Percentiles rank a stretch among this genome's conserved stretches.
phyloP scores from a whole-genome alignment of 64 coral and sea anemone genomes.

The Porites australiensis region DNA sequence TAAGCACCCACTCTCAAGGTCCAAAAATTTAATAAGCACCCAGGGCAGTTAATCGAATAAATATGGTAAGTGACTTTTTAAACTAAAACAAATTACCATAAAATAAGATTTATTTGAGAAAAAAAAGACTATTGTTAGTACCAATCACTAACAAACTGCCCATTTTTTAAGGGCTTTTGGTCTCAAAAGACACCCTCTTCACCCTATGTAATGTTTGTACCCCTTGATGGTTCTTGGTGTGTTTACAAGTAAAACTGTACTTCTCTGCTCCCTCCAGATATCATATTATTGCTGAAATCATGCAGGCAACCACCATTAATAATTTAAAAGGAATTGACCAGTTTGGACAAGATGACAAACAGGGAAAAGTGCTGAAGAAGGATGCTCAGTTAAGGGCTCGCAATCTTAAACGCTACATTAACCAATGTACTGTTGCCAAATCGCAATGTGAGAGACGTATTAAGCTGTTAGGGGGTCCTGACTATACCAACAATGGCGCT shows the following conservation, averaged over 20 bases:
- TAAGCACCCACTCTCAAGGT: too few species aligned
- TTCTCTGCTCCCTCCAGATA: slow-evolving; percentile 66
- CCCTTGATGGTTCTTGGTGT: neutral
- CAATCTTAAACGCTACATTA: slow-evolving; percentile 97
- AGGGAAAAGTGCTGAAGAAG: slow-evolving; percentile 88
- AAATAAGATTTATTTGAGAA: too few species aligned
- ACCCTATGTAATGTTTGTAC: too few species aligned
- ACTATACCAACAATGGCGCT: slow-evolving; percentile 80
- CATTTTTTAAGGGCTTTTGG: too few species aligned
- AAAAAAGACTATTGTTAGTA: too few species aligned
- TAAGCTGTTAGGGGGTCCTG: slow-evolving; percentile 93
- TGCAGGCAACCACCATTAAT: slow-evolving; percentile 99
- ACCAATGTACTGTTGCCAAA: slow-evolving; percentile 99
- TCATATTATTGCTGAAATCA: slow-evolving; percentile 99
- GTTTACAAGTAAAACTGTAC: too few species aligned
- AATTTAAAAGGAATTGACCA: slow-evolving; percentile 96
- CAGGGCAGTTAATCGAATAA: too few species aligned
- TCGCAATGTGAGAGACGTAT: slow-evolving; percentile 96
- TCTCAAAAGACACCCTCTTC: too few species aligned
- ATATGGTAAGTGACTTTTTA: too few species aligned
- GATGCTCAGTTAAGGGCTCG: slow-evolving; percentile 89
- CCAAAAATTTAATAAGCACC: too few species aligned
- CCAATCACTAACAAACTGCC: too few species aligned
- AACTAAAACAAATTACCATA: too few species aligned
- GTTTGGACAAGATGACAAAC: slow-evolving; percentile 58